phyloP scores from a whole-genome alignment of 2,888 invertebrate genomes.

The Caenorhabditis sp. region DNA sequence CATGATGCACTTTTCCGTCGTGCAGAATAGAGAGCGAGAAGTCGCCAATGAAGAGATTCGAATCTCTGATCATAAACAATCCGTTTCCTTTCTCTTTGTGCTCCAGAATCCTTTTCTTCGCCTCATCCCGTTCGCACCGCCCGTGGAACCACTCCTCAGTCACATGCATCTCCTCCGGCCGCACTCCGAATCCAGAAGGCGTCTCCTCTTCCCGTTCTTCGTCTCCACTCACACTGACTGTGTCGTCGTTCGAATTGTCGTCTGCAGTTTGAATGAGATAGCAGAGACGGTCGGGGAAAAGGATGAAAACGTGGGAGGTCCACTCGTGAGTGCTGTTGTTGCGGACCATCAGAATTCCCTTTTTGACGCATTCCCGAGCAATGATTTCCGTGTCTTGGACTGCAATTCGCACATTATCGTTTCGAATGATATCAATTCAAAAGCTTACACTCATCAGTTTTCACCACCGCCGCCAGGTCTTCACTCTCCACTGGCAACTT shows the following conservation, averaged over 20 bases:
- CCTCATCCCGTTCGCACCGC: slow-evolving; percentile 72
- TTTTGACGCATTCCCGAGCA: slow-evolving; percentile 69
- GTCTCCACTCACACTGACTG: slow-evolving; percentile 71
- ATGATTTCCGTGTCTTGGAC: slow-evolving; percentile 74
- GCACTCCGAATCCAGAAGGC: slow-evolving; percentile 71
- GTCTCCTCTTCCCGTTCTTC: slow-evolving; percentile 71
- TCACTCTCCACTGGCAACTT: slow-evolving; percentile 76
- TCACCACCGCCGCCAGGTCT: slow-evolving; percentile 56
- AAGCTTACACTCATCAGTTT: slow-evolving; percentile 63
- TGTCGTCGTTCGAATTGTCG: slow-evolving; percentile 64
- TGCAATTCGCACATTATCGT: slow-evolving; percentile 32
- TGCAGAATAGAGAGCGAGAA: slow-evolving; percentile 94
- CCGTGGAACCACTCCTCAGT: slow-evolving; percentile 80
- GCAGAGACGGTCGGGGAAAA: slow-evolving; percentile 77
- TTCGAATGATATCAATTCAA: neutral
- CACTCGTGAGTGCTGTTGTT: slow-evolving; percentile 70
- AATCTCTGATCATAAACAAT: slow-evolving; percentile 93
- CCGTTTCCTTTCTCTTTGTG: slow-evolving; percentile 86
- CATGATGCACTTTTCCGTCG: slow-evolving; percentile 76
- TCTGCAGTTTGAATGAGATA: slow-evolving; percentile 68
- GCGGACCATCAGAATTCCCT: slow-evolving; percentile 72
- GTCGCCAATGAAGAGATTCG: slow-evolving; percentile 89
- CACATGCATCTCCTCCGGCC: slow-evolving; percentile 79
- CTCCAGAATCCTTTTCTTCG: slow-evolving; percentile 71
- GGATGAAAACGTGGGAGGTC: slow-evolving; percentile 76